phyloP scores from a whole-genome alignment of 1,140 invertebrate species.

The Drosophila jambulina region DNA sequence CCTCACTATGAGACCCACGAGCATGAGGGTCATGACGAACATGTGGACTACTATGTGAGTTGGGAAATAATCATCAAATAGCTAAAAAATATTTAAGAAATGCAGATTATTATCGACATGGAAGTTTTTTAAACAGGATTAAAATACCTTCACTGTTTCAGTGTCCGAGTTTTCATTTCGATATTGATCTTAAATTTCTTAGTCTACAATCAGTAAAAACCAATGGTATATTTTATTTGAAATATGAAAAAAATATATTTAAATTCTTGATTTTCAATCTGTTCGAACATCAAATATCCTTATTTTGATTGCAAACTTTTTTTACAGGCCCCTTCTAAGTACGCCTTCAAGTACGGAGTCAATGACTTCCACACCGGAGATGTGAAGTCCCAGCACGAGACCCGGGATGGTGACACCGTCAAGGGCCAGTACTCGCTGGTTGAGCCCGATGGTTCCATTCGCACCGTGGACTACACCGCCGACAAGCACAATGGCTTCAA shows the following conservation, averaged over 20 bases:
- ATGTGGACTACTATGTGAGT: conserved; percentile 85
- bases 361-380: conserved; percentile 86
- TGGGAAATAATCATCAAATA: not conserved
- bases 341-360: conserved; percentile 86
- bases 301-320: not conserved
- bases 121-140: too few relatives aligned
- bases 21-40: conserved; percentile 73
- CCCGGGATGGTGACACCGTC: conserved; percentile 86
- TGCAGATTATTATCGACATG: too few relatives aligned
- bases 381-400: conserved; percentile 86
- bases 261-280: not conserved
- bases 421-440: conserved; percentile 86
- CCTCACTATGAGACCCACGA: conserved; percentile 70
- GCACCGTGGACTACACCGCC: conserved; percentile 86
- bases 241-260: not conserved
- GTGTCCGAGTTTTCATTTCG: not conserved
- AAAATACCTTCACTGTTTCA: too few relatives aligned
- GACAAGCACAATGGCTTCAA: conserved; percentile 87
- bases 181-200: not conserved
- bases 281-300: too few relatives aligned
- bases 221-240: too few relatives aligned
- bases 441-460: conserved; percentile 86
- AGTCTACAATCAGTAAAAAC: not conserved
- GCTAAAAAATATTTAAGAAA: not conserved
- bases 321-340: conserved; percentile 85